Percentiles rank a stretch among this genome's conserved stretches.
Conservation (phyloP, 2,113 vertebrate genomes). For the Aspidoscelis tigris region DNA sequence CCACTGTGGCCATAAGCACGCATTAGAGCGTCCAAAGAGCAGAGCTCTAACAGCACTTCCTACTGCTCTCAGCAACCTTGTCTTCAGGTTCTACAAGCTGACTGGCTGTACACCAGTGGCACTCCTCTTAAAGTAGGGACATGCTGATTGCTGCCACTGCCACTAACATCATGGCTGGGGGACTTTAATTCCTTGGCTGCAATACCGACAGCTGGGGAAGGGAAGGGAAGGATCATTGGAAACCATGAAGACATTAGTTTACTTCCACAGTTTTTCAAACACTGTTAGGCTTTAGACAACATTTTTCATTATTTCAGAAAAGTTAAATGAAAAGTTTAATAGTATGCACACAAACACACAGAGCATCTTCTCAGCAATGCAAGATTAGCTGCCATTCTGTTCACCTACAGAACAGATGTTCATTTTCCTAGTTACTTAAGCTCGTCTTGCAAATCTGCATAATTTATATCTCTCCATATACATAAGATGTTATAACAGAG, state of each 20-base stretch:
- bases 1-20: too few species aligned
- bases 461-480: slow-evolving; percentile 37
- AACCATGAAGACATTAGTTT: slow-evolving; percentile 6
- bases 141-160: too few species aligned
- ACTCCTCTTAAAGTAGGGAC: too few species aligned
- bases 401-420: slow-evolving; percentile 75
- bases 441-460: slow-evolving; percentile 42
- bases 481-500: slow-evolving; percentile 31
- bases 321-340: slow-evolving; percentile 51
- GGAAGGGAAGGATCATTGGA: background rate
- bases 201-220: background rate
- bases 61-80: too few species aligned
- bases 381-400: slow-evolving; percentile 61
- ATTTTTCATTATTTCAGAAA: slow-evolving; percentile 57
- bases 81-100: background rate
- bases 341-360: slow-evolving; percentile 34
- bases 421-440: slow-evolving; percentile 63
- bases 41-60: too few species aligned
- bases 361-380: slow-evolving; percentile 45
- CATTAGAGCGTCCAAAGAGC: too few species aligned
- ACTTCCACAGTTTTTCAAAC: slow-evolving; percentile 32
- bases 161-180: too few species aligned
- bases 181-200: too few species aligned
- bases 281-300: slow-evolving; percentile 39
- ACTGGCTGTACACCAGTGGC: too few species aligned